Evolutionary conservation across 2,888 invertebrate genomes (phyloP), one percentile per base, ranked within the genome.

Genomic region (Caenorhabditis drosophilae): DNA sequence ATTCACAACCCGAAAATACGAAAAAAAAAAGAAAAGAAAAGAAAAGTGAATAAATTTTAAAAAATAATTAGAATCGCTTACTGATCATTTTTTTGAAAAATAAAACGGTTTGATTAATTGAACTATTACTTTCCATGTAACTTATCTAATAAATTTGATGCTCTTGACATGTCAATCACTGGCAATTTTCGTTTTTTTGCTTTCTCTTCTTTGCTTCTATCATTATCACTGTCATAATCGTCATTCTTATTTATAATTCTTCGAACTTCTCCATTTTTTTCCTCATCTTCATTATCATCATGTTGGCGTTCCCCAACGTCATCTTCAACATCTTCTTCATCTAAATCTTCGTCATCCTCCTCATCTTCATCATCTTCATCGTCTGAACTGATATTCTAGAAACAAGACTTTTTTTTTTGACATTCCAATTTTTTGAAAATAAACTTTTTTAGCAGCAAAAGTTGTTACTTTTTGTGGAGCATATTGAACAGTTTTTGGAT

Each of bases 391-490:
- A n/a, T n/a, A n/a, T n/a, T n/a, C n/a, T n/a, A 20, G 20, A 40
- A 18, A 4, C 11, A 4, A 2, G 20, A 20, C 16, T 40, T 40
- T 40, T 40, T 20, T 18, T 16, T 20, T 20, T 20, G 18, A 40
- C 9, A 20, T 4, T 4, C 4, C 2, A 18, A 18, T 11, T 20
- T 40, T 40, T 20, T 2, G 18, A 18, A 40, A 40, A 40, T 18
- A 11, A 36, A 15, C 12, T 7, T 36, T n/a, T 36, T 16, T 36
- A 4, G 15, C 36, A 7, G 36, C n/a, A n/a, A n/a, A n/a, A n/a
- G n/a, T n/a, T n/a, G n/a, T n/a, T n/a, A n/a, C n/a, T 23, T 47
- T 47, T 23, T 35, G 47, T 22, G 47, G 47, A 6, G 47, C 47
- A 35, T 12, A 47, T 1, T 4, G n/a, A 4, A 47, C 22, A 3